phyloP scores from a whole-genome alignment of 2,797 vertebrate species.

The Cichlasoma orientale region DNA sequence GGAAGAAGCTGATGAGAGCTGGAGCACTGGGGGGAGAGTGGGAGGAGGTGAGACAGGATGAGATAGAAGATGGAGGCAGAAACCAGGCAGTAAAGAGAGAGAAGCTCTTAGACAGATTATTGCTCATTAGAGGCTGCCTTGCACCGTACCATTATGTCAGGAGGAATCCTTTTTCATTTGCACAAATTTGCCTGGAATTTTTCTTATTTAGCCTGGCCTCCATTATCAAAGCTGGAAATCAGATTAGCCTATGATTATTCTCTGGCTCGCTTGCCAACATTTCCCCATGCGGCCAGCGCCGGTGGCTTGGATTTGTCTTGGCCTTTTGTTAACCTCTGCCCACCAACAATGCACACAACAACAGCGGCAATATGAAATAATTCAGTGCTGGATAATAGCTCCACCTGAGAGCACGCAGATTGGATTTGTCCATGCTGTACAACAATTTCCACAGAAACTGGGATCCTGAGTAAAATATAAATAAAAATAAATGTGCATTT shows the following conservation, averaged over 20 bases:
- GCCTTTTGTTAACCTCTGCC: constrained; percentile 77
- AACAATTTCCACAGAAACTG: constrained; percentile 2
- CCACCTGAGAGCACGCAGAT: constrained; percentile 38
- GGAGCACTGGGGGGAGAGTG: constrained; percentile 24
- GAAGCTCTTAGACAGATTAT: constrained; percentile 98
- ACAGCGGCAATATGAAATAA: constrained; percentile 57
- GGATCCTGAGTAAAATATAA: background rate
- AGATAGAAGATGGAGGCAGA: constrained; percentile 65
- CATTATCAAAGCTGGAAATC: constrained; percentile 99
- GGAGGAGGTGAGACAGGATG: constrained; percentile 40
- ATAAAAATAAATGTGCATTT: background rate
- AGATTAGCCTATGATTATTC: constrained; percentile 99
- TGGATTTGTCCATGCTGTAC: constrained; percentile 37
- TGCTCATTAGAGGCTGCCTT: constrained; percentile 98
- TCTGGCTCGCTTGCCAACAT: constrained; percentile 91
- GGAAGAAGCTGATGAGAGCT: constrained; percentile 62
- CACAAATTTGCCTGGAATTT: constrained; percentile 99
- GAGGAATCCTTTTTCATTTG: constrained; percentile 99
- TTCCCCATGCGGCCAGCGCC: constrained; percentile 84
- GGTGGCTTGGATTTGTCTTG: constrained; percentile 68
- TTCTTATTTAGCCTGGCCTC: constrained; percentile 97
- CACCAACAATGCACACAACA: constrained; percentile 66
- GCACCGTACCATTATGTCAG: constrained; percentile 98
- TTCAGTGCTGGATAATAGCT: constrained; percentile 45
- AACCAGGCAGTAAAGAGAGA: constrained; percentile 51